Base-by-base conservation (phyloP, 2,888 invertebrate genomes). In the Urechis unicinctus region DNA sequence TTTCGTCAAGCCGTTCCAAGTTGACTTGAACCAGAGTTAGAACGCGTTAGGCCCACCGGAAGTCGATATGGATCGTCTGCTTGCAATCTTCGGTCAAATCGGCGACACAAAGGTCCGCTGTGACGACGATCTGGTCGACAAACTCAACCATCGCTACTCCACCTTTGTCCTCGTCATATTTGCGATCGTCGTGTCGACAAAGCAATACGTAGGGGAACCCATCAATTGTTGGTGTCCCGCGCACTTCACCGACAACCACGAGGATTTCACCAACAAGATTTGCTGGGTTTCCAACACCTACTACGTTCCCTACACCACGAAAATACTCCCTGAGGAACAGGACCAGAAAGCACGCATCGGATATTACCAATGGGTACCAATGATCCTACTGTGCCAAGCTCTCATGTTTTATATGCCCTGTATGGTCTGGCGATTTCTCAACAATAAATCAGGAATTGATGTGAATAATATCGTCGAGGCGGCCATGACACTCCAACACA, bases 131-230 rank as follows among this genome's bases (percentile, higher is more conserved):
- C 69, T 72, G 68, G 70, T 76, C 46, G 81, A 81, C 65, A 66
- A 80, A 41, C 67, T 81, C 58, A 78, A 75, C 66, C 80, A 81
- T 64, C 75, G 75, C 55, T 77, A 78, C 65, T 79, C 80, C 17
- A 78, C 79, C 53, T 74, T 86, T 50, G 86, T 94, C 70, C 82
- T 96, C 77, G 86, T 95, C 69, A 91, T 92, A 61, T 93, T 93
- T 80, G 92, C 92, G 61, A 81, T 95, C 70, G 83, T 95, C 72
- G 92, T 96, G 61, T 93, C 93, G 50, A 91, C 92, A 63, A 84
- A 92, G 58, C 94, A 95, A 76, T 95, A 95, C 80, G 94, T 96
- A 74, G 95, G 95, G 9, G 94, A 95, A 78, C 95, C 95, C 25
- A 96, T 96, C 74, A 92, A 93, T 81, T 96, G 95, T 79, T 81